These are phyloP conservation scores for Andrena haemorrhoa DNA, from an alignment of 2,888 invertebrate genomes.

Conservation along the genomic window DNA sequence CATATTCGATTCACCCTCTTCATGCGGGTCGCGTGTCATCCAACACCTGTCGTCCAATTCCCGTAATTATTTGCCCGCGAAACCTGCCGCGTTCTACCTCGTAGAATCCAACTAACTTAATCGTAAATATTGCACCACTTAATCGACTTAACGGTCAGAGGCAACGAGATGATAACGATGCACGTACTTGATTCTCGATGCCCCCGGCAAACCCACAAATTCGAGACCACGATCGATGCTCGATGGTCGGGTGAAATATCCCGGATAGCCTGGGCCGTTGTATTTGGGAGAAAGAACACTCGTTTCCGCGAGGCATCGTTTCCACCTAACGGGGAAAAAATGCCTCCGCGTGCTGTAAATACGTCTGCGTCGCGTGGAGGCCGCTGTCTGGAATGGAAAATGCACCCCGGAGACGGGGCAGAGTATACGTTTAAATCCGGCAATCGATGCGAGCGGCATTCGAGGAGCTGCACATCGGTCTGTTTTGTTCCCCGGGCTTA, in stretches of 20 bases:
- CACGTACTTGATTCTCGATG: not conserved
- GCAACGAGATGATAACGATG: not conserved
- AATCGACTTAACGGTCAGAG: not conserved
- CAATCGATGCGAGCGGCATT: conserved; percentile 59
- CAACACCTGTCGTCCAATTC: not conserved
- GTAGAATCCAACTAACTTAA: not conserved
- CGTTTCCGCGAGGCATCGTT: conserved; percentile 16
- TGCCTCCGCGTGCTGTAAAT: conserved; percentile 25
- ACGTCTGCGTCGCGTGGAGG: conserved; percentile 24
- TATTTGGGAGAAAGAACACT: not conserved
- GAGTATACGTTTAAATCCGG: conserved; percentile 58
- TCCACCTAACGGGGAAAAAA: conserved; percentile 15
- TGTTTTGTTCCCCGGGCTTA: conserved; percentile 50
- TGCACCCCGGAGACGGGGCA: conserved; percentile 22
- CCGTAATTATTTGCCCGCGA: not conserved
- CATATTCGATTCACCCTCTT: conserved; percentile 1
- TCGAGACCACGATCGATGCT: conserved; percentile 12
- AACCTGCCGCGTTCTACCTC: not conserved
- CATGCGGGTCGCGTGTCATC: conserved; percentile 2
- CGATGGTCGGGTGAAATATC: conserved; percentile 33
- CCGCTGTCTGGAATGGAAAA: conserved; percentile 40
- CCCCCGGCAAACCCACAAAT: not conserved
- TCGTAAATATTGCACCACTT: not conserved
- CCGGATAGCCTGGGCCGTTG: conserved; percentile 11
- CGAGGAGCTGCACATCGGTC: conserved; percentile 44